Percentiles rank a stretch among this genome's conserved stretches.
phyloP scores from a whole-genome alignment of 2,113 vertebrate genomes.

The Oryzias javanicus region DNA sequence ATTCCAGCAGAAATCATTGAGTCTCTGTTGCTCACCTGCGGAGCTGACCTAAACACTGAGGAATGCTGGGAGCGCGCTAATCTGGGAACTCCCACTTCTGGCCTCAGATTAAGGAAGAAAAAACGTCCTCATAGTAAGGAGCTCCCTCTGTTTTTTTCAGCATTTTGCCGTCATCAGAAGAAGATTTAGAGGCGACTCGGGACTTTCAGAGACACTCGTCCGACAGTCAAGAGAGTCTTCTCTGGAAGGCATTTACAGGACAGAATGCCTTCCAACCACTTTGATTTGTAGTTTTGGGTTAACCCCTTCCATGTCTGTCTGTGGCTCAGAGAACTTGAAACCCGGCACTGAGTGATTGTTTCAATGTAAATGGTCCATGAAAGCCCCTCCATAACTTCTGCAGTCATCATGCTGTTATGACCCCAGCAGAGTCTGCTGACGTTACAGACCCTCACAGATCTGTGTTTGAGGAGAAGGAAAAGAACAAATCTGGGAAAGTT shows the following conservation, averaged over 20 bases:
- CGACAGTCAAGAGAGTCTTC: slow-evolving; percentile 47
- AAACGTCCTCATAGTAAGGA: slow-evolving; percentile 14
- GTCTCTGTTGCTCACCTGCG: slow-evolving; percentile 42
- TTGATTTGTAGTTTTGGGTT: slow-evolving; percentile 76
- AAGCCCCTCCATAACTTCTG: slow-evolving; percentile 60
- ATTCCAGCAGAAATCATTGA: slow-evolving; percentile 15
- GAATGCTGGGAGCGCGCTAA: slow-evolving; percentile 35
- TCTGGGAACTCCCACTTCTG: slow-evolving; percentile 3
- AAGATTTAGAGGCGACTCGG: slow-evolving; percentile 39
- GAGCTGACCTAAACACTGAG: slow-evolving; percentile 63
- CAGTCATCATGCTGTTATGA: slow-evolving; percentile 68
- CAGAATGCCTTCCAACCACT: slow-evolving; percentile 69
- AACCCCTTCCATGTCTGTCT: slow-evolving; percentile 66
- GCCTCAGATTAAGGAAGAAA: slow-evolving; percentile 4
- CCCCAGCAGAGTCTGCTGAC: slow-evolving; percentile 45
- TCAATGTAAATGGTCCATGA: slow-evolving; percentile 75
- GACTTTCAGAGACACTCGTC: slow-evolving; percentile 37
- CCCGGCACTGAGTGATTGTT: slow-evolving; percentile 72
- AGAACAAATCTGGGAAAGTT: no score
- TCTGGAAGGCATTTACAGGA: slow-evolving; percentile 76
- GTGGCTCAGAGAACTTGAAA: slow-evolving; percentile 69
- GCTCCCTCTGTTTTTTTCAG: slow-evolving; percentile 23
- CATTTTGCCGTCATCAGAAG: slow-evolving; percentile 25
- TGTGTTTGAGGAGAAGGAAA: no score
- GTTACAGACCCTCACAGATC: slow-evolving; percentile 18